A percentile compares a stretch with the other conserved stretches of the same genome.
These are phyloP conservation scores for Drosophila guanche DNA, from an alignment of 1,140 invertebrate genomes.

Conservation along the genomic window DNA sequence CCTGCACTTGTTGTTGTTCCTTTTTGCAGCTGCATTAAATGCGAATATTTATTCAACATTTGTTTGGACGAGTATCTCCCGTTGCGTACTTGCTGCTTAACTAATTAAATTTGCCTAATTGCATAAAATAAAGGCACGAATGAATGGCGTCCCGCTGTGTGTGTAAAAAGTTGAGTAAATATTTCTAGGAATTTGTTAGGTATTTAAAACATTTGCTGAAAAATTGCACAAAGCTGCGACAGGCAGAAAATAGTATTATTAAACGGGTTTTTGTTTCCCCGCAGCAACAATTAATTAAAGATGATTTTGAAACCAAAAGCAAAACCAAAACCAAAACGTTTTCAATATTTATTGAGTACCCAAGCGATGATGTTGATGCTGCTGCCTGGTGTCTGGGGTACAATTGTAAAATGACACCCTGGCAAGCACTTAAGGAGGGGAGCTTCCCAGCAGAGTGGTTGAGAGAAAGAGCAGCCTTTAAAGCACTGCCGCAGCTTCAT, in stretches of 20 bases:
- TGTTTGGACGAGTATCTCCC: constrained; percentile 28
- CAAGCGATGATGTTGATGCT: constrained; percentile 14
- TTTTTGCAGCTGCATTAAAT: constrained; percentile 27
- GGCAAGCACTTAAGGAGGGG: constrained; percentile 18
- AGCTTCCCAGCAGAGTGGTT: constrained; percentile 26
- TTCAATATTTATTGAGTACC: constrained; percentile 62
- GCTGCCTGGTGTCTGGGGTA: constrained; percentile 30
- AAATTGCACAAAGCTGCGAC: no score
- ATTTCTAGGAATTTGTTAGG: constrained; percentile 11
- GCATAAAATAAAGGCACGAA: constrained; percentile 64
- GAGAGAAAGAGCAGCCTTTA: constrained; percentile 37
- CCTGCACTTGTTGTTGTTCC: background rate
- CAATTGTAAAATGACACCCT: constrained; percentile 48
- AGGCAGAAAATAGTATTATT: no score
- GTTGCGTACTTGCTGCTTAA: constrained; percentile 21
- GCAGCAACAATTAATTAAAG: constrained; percentile 15
- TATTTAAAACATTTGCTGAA: background rate
- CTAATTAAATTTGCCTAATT: constrained; percentile 63
- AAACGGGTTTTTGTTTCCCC: background rate
- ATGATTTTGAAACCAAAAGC: constrained; percentile 21
- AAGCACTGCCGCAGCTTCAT: constrained; percentile 57
- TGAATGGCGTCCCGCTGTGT: constrained; percentile 6
- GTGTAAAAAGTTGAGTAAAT: constrained; percentile 35
- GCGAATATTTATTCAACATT: constrained; percentile 60
- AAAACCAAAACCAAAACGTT: constrained; percentile 45